These are phyloP conservation scores for Drosophila ohnishii DNA, from an alignment of 1,140 invertebrate species.

Conservation along the genomic window DNA sequence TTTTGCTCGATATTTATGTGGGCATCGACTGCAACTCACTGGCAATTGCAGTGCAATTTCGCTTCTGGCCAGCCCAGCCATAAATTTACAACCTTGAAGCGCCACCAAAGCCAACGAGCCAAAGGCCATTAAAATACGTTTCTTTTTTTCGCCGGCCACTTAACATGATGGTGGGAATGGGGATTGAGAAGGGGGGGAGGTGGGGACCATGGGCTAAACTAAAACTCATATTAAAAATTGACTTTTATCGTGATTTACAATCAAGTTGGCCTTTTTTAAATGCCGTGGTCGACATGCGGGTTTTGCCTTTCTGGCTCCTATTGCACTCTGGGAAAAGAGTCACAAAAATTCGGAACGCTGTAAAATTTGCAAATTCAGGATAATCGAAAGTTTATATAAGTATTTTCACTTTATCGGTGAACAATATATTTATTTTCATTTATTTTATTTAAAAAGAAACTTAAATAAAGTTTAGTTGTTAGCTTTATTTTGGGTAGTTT, in stretches of 20 bases:
- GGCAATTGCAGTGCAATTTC: slow-evolving; percentile 67
- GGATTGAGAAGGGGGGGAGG: not conserved
- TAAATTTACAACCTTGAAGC: slow-evolving; percentile 79
- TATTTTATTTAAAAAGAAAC: too few relatives aligned
- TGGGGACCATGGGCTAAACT: slow-evolving; percentile 55
- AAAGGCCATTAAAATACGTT: slow-evolving; percentile 77
- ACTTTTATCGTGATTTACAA: slow-evolving; percentile 82
- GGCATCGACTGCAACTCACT: slow-evolving; percentile 57
- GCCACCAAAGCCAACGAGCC: slow-evolving; percentile 53
- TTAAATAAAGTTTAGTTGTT: not conserved
- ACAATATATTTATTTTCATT: too few relatives aligned
- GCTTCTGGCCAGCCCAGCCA: slow-evolving; percentile 67
- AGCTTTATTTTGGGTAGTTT: not conserved
- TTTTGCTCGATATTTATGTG: slow-evolving; percentile 75
- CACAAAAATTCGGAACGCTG: not conserved
- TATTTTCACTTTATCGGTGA: not conserved
- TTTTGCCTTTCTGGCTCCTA: slow-evolving; percentile 34
- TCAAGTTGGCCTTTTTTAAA: slow-evolving; percentile 80
- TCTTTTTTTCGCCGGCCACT: slow-evolving; percentile 47
- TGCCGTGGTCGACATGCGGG: slow-evolving; percentile 78
- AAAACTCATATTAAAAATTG: slow-evolving; percentile 82
- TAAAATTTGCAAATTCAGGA: not conserved
- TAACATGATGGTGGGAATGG: slow-evolving; percentile 37
- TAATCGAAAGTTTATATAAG: not conserved
- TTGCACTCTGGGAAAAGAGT: slow-evolving; percentile 20